phyloP scores from a whole-genome alignment of 2,888 invertebrate genomes.

The Hemaris fuciformis region DNA sequence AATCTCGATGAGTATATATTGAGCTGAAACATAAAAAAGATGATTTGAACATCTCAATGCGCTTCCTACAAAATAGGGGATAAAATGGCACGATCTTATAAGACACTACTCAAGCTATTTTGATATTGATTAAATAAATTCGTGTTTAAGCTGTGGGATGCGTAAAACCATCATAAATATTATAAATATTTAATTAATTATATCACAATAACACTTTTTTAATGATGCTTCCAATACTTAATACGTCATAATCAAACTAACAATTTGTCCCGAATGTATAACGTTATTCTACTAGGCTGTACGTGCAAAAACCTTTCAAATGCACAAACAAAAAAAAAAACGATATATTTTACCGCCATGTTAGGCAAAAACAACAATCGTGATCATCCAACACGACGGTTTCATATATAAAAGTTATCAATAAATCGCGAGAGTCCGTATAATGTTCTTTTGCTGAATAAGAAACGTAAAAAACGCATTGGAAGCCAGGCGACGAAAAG shows the following conservation, averaged over 20 bases:
- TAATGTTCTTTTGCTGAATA: slow-evolving; percentile 55
- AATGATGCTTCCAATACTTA: neutral
- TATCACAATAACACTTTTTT: too few relatives aligned
- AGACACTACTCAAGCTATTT: neutral
- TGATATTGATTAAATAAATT: too few relatives aligned
- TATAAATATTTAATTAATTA: too few relatives aligned
- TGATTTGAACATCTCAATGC: neutral
- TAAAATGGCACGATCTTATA: neutral
- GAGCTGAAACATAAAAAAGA: neutral
- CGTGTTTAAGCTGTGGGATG: too few relatives aligned
- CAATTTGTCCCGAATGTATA: neutral
- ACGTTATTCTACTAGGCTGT: neutral
- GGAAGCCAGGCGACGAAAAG: slow-evolving; percentile 76
- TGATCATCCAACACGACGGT: slow-evolving; percentile 71
- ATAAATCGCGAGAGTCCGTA: slow-evolving; percentile 61
- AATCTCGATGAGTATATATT: slow-evolving; percentile 38
- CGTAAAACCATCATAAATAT: too few relatives aligned
- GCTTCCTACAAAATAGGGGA: neutral
- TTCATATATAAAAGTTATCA: slow-evolving; percentile 69
- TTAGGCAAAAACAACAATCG: slow-evolving; percentile 64
- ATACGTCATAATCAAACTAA: neutral
- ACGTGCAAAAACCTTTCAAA: neutral
- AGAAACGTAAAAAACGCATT: slow-evolving; percentile 53
- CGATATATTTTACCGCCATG: slow-evolving; percentile 47
- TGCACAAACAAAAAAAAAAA: slow-evolving; percentile 1